These are phyloP conservation scores for Hydrolagus colliei DNA, from an alignment of 2,797 vertebrate species.

Conservation along the genomic window DNA sequence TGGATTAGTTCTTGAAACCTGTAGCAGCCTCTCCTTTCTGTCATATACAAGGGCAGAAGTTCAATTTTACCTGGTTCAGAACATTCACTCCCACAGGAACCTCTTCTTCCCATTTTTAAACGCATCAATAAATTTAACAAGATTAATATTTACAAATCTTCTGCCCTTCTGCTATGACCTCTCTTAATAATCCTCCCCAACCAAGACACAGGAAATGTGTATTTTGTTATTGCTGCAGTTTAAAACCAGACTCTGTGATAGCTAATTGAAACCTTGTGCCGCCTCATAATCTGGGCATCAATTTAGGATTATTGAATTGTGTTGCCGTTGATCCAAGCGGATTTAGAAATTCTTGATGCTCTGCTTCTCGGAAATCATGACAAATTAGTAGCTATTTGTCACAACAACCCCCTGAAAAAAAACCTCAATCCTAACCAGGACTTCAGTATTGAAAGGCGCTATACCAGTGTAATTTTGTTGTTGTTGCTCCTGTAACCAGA, in stretches of 20 bases:
- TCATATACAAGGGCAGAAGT: not conserved
- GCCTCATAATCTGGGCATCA: not conserved
- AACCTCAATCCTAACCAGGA: no score
- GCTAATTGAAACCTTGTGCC: not conserved
- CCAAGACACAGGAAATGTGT: not conserved
- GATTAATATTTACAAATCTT: slow-evolving; percentile 35
- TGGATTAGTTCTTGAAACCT: slow-evolving; percentile 38
- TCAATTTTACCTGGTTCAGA: not conserved
- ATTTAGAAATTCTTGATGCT: not conserved
- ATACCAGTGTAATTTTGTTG: no score
- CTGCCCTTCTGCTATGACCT: not conserved
- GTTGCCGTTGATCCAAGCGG: not conserved
- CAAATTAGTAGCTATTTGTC: not conserved
- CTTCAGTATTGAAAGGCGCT: no score
- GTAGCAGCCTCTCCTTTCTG: not conserved
- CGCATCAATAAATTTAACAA: slow-evolving; percentile 33
- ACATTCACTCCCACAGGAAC: slow-evolving; percentile 35
- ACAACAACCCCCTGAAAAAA: no score
- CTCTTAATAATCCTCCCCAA: not conserved
- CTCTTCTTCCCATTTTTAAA: slow-evolving; percentile 32
- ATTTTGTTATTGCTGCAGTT: not conserved
- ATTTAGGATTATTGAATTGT: not conserved
- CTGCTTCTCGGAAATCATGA: not conserved
- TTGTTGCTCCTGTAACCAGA: no score
- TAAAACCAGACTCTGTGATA: not conserved